Evolutionary conservation across 2,888 invertebrate genomes (phyloP).

Genomic region (Apodemia zela): DNA sequence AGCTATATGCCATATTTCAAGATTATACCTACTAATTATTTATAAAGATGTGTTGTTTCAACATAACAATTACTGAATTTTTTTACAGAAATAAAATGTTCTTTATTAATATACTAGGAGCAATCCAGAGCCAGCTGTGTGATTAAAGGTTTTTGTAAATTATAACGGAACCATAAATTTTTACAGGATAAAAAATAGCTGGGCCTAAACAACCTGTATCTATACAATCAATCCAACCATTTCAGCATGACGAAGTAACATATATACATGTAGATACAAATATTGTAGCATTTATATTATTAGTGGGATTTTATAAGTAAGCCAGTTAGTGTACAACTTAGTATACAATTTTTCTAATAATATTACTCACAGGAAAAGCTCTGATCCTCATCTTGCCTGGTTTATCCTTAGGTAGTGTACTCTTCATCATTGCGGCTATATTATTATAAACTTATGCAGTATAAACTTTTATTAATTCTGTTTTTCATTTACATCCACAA

Average conservation of each 20-base stretch:
- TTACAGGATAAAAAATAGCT: too few relatives aligned
- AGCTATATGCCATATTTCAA: too few relatives aligned
- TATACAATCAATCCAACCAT: background rate
- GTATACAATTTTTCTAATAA: background rate
- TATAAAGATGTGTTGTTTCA: too few relatives aligned
- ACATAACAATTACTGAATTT: too few relatives aligned
- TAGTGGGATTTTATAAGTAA: background rate
- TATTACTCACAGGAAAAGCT: conserved; percentile 95
- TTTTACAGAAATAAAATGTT: too few relatives aligned
- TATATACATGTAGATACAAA: too few relatives aligned
- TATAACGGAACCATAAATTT: too few relatives aligned
- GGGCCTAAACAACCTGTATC: background rate
- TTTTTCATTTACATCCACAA: conserved; percentile 64
- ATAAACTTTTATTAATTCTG: conserved; percentile 50
- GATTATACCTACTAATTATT: too few relatives aligned
- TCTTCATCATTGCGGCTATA: conserved; percentile 83
- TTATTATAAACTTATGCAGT: conserved; percentile 45
- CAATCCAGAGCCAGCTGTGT: too few relatives aligned
- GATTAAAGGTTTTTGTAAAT: too few relatives aligned
- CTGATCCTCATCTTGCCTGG: conserved; percentile 97
- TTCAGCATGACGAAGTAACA: too few relatives aligned
- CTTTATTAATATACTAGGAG: too few relatives aligned
- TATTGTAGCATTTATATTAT: background rate
- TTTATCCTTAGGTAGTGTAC: conserved; percentile 92
- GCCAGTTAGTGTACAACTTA: background rate